Evolutionary conservation across 2,113 vertebrate genomes (phyloP).

Genomic region (Chionodraco myersi): DNA sequence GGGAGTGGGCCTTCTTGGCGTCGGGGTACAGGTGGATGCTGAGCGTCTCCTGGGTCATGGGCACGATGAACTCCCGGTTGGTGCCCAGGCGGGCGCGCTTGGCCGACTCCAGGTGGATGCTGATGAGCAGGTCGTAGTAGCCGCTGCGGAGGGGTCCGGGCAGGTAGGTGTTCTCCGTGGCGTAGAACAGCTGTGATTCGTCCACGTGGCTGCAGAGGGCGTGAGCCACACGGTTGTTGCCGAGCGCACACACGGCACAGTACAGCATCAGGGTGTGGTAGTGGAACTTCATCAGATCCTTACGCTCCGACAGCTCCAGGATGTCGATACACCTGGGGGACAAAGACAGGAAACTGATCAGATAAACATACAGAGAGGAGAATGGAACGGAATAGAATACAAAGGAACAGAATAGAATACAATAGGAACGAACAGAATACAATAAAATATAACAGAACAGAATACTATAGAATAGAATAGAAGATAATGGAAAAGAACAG

Average conservation of each 20-base stretch:
- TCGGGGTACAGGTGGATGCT: slow-evolving; percentile 88
- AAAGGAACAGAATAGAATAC: neutral
- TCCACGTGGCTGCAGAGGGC: slow-evolving; percentile 96
- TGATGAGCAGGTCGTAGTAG: slow-evolving; percentile 94
- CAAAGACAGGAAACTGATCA: neutral
- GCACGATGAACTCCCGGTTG: slow-evolving; percentile 93
- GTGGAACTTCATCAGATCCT: slow-evolving; percentile 92
- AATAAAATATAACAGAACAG: too few relatives aligned
- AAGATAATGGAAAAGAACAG: too few relatives aligned
- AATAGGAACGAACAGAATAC: too few relatives aligned
- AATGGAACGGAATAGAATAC: neutral
- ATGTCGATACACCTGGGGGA: slow-evolving; percentile 90
- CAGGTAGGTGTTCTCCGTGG: slow-evolving; percentile 91
- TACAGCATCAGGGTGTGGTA: slow-evolving; percentile 92
- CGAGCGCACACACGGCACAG: slow-evolving; percentile 93
- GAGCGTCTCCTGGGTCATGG: slow-evolving; percentile 89
- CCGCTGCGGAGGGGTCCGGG: slow-evolving; percentile 90
- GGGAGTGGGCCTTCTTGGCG: slow-evolving; percentile 76
- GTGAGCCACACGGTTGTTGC: slow-evolving; percentile 97
- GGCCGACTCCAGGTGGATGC: slow-evolving; percentile 94
- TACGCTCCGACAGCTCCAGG: slow-evolving; percentile 90
- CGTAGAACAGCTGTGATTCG: slow-evolving; percentile 92
- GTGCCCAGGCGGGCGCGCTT: slow-evolving; percentile 92
- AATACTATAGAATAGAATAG: too few relatives aligned
- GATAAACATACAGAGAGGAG: neutral